phyloP scores from a whole-genome alignment of 2,888 invertebrate genomes.

The Hirudinaria manillensis region DNA sequence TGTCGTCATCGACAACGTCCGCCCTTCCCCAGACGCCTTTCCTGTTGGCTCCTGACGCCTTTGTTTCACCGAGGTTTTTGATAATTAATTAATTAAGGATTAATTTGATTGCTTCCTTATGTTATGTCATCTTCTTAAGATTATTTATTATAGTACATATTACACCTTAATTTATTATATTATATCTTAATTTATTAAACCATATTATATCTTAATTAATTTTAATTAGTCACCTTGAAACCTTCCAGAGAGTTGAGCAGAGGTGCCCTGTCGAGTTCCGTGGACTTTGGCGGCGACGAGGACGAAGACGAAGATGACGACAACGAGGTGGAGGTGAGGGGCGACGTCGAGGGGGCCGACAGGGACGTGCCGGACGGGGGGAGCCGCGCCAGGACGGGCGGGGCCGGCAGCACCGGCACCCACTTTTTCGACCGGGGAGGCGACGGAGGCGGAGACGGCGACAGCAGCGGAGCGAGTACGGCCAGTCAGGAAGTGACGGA shows the following conservation, averaged over 20 bases:
- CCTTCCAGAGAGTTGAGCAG: background rate
- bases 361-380: constrained; percentile 28
- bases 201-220: background rate
- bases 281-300: constrained; percentile 15
- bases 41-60: background rate
- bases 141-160: background rate
- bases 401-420: background rate
- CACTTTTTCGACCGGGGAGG: constrained; percentile 5
- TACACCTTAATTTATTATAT: too few relatives aligned
- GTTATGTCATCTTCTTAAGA: background rate
- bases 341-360: constrained; percentile 28
- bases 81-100: background rate
- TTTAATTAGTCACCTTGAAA: background rate
- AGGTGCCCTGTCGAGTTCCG: constrained; percentile 13
- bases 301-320: constrained; percentile 23
- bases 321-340: constrained; percentile 23
- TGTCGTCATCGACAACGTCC: constrained; percentile 12
- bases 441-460: constrained; percentile 18
- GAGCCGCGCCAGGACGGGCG: background rate
- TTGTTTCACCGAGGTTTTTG: constrained; percentile 11
- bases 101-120: too few relatives aligned
- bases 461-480: constrained; percentile 65
- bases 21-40: constrained; percentile 20
- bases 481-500: constrained; percentile 80
- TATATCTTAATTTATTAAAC: too few relatives aligned